Percentiles rank a stretch among this genome's conserved stretches.
Evolutionary conservation across 2,113 vertebrate species (phyloP).

Genomic region (Riparia riparia): DNA sequence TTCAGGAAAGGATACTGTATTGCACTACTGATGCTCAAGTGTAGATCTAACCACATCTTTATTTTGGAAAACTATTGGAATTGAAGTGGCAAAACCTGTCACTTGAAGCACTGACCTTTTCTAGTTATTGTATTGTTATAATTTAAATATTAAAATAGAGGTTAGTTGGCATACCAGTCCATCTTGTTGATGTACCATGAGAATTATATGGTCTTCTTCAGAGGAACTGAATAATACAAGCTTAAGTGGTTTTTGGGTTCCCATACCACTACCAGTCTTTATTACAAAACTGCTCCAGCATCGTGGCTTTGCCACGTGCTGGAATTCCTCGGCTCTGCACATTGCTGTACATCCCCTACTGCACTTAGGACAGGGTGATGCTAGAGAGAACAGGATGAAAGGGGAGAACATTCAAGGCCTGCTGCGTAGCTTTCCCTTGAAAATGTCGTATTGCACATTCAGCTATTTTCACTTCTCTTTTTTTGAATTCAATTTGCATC

Average conservation of each 20-base stretch:
- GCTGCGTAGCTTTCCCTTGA: background rate
- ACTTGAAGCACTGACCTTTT: constrained; percentile 78
- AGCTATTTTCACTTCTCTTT: background rate
- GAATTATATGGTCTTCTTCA: constrained; percentile 43
- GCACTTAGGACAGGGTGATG: constrained; percentile 21
- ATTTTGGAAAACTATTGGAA: constrained; percentile 74
- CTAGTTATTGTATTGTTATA: constrained; percentile 78
- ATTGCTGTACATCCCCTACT: constrained; percentile 13
- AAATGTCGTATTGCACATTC: background rate
- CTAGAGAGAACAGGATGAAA: constrained; percentile 9
- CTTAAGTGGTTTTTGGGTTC: background rate
- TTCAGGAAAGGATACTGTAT: constrained; percentile 77
- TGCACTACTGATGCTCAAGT: constrained; percentile 78
- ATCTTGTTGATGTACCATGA: constrained; percentile 71
- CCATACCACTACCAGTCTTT: constrained; percentile 20
- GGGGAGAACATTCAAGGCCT: background rate
- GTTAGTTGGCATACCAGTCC: constrained; percentile 70
- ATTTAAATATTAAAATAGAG: constrained; percentile 80
- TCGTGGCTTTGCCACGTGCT: constrained; percentile 5
- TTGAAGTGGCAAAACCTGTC: constrained; percentile 66
- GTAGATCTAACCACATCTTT: constrained; percentile 75
- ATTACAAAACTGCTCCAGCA: background rate
- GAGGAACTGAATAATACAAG: constrained; percentile 28
- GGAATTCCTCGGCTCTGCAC: background rate
- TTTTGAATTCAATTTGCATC: background rate